These are phyloP conservation scores for Lepus townsendii DNA, from an alignment of 2,797 vertebrate genomes.

Conservation along the genomic window DNA sequence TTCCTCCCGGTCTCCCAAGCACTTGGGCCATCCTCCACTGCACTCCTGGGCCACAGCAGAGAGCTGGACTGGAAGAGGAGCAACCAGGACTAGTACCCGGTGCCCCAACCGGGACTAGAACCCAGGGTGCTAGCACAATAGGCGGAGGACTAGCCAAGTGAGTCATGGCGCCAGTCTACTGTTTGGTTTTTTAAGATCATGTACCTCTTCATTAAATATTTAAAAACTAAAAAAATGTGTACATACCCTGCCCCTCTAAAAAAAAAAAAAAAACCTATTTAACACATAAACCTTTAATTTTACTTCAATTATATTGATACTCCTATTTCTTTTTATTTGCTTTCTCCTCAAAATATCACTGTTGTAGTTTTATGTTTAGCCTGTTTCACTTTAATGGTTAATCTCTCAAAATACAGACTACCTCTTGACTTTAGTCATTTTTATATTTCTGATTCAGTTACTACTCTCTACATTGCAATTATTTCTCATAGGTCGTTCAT, in stretches of 20 bases:
- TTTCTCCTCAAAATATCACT: not conserved
- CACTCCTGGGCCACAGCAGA: too few relatives aligned
- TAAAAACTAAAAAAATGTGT: not conserved
- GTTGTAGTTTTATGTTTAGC: not conserved
- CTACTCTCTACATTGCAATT: not conserved
- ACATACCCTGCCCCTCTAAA: not conserved
- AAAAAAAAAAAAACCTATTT: not conserved
- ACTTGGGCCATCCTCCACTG: too few relatives aligned
- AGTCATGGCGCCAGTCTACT: too few relatives aligned
- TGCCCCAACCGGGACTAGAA: too few relatives aligned
- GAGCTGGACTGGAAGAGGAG: too few relatives aligned
- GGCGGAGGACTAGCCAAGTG: too few relatives aligned
- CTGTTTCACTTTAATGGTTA: not conserved
- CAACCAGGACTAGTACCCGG: too few relatives aligned
- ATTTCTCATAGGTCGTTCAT: not conserved
- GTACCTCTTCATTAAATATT: not conserved
- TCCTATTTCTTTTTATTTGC: not conserved
- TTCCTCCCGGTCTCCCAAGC: too few relatives aligned
- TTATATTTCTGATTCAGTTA: slow-evolving; percentile 9
- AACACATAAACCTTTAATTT: not conserved
- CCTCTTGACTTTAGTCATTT: slow-evolving; percentile 39
- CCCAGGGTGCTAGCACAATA: too few relatives aligned
- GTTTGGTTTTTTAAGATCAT: not conserved
- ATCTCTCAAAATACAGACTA: not conserved
- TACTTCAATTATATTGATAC: not conserved